Conservation (phyloP, 1,140 invertebrate genomes). For the Drosophila nigromelanica region DNA sequence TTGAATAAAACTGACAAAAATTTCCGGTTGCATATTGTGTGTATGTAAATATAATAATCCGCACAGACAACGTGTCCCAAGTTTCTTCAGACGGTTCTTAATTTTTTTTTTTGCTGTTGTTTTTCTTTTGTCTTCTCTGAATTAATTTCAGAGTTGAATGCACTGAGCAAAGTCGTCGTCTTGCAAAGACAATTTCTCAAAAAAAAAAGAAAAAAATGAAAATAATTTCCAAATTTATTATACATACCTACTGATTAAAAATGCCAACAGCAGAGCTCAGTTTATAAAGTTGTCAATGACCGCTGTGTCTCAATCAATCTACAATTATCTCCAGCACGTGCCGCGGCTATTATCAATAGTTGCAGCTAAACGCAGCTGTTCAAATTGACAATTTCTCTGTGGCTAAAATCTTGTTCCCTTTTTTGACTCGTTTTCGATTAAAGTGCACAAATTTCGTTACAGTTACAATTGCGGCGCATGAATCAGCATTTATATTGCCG, state of each 20-base stretch:
- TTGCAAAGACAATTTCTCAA: slow-evolving; percentile 31
- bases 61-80: slow-evolving; percentile 36
- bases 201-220: slow-evolving; percentile 29
- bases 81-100: slow-evolving; percentile 8
- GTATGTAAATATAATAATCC: slow-evolving; percentile 53
- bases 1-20: slow-evolving; percentile 47
- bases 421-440: background rate
- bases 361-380: slow-evolving; percentile 14
- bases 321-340: slow-evolving; percentile 68
- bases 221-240: slow-evolving; percentile 28
- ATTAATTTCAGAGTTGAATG: slow-evolving; percentile 64
- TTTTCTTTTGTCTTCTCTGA: slow-evolving; percentile 24
- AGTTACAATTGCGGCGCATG: slow-evolving; percentile 54
- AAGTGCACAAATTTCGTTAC: slow-evolving; percentile 40
- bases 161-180: slow-evolving; percentile 28
- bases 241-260: slow-evolving; percentile 26
- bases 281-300: slow-evolving; percentile 20
- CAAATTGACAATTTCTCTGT: background rate
- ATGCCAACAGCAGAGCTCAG: slow-evolving; percentile 18
- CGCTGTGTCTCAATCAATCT: slow-evolving; percentile 51
- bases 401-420: slow-evolving; percentile 3
- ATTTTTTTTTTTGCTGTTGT: slow-evolving; percentile 24
- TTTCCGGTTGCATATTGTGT: slow-evolving; percentile 58
- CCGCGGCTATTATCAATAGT: slow-evolving; percentile 21
- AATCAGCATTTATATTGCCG: slow-evolving; percentile 56